Conservation (phyloP, 2,113 vertebrate species). For the Vimba vimba region DNA sequence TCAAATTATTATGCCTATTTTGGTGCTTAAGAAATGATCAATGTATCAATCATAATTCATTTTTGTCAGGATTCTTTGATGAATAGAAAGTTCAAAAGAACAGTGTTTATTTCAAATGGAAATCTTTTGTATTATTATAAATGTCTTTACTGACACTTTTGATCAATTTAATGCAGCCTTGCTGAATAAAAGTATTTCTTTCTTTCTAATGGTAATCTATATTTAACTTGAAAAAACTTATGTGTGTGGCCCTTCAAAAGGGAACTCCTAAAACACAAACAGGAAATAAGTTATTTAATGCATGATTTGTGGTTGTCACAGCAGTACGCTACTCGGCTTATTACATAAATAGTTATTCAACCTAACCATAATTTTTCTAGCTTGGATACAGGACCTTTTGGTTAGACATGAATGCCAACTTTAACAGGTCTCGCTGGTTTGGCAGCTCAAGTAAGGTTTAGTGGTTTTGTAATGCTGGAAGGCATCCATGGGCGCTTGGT, state of each 20-base stretch:
- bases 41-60: no score
- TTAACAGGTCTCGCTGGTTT: background rate
- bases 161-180: background rate
- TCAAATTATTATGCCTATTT: no score
- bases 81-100: background rate
- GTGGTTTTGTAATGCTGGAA: conserved; percentile 3
- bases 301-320: background rate
- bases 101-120: background rate
- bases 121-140: background rate
- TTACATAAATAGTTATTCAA: background rate
- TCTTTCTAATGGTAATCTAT: no score
- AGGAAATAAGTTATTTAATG: background rate
- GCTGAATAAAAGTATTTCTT: background rate
- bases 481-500: background rate
- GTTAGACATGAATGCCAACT: background rate
- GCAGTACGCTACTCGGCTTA: background rate
- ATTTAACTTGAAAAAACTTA: background rate
- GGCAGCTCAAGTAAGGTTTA: background rate
- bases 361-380: background rate
- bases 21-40: no score
- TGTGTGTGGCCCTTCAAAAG: background rate
- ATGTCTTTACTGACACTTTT: background rate
- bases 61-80: no score
- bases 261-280: background rate
- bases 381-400: background rate